A percentile compares a stretch with the other conserved stretches of the same genome.
phyloP scores from a whole-genome alignment of 2,113 vertebrate genomes.

The Butorides virescens region DNA sequence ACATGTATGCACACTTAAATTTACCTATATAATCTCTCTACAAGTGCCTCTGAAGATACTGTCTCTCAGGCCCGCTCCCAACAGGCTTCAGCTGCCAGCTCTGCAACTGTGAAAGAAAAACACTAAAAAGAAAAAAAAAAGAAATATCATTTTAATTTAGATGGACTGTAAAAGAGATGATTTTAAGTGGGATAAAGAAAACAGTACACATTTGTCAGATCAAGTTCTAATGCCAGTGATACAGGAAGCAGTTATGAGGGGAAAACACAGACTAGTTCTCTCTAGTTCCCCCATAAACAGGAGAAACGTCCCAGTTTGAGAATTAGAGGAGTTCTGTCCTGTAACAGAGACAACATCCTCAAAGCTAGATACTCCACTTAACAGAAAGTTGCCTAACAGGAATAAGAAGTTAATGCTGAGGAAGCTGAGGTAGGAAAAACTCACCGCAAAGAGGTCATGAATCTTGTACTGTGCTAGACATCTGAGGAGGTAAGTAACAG shows the following conservation, averaged over 20 bases:
- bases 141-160: background rate
- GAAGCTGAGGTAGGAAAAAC: background rate
- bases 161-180: background rate
- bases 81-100: background rate
- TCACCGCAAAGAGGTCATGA: rapidly evolving
- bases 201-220: background rate
- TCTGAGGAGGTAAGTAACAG: background rate
- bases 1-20: background rate
- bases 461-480: background rate
- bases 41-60: background rate
- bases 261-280: background rate
- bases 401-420: background rate
- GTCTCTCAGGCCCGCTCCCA: background rate
- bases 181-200: background rate
- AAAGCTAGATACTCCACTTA: background rate
- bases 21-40: background rate
- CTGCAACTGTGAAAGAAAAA: background rate
- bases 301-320: background rate
- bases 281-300: background rate
- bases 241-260: background rate
- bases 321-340: background rate
- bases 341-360: background rate
- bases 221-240: background rate
- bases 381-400: background rate
- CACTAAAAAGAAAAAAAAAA: background rate